A percentile compares a stretch with the other conserved stretches of the same genome.
Evolutionary conservation across 2,888 invertebrate species (phyloP).

Genomic region (Conomelus anceps): DNA sequence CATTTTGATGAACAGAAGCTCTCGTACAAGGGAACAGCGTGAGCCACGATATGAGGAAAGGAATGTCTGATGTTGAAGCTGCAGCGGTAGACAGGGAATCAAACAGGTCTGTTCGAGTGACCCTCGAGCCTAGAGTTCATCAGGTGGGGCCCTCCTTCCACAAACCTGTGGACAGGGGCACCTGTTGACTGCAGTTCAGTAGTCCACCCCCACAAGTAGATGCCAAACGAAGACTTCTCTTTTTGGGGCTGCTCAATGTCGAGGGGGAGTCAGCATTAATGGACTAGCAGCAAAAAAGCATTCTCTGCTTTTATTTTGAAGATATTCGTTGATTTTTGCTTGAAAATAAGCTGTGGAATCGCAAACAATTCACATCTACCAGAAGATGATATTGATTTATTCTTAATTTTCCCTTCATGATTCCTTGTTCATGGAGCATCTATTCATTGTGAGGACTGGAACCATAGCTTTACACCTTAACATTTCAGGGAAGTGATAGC

Average conservation of each 20-base stretch:
- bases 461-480: too few species aligned
- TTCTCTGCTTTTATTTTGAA: not conserved
- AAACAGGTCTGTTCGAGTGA: not conserved
- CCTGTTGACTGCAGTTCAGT: not conserved
- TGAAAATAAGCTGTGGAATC: not conserved
- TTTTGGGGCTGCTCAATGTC: not conserved
- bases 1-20: not conserved
- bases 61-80: not conserved
- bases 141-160: not conserved
- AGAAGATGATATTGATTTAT: not conserved
- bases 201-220: not conserved
- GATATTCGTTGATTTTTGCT: not conserved
- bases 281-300: not conserved
- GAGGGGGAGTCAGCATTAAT: not conserved
- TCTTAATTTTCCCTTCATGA: not conserved
- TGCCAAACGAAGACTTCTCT: not conserved
- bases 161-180: not conserved
- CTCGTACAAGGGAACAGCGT: not conserved
- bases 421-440: too few species aligned
- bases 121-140: not conserved
- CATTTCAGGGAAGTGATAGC: too few species aligned
- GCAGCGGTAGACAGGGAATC: not conserved
- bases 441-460: too few species aligned
- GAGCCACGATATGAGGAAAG: not conserved
- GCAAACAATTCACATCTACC: not conserved